These are phyloP conservation scores for Zygaena filipendulae DNA, from an alignment of 2,888 invertebrate genomes.

Conservation along the genomic window DNA sequence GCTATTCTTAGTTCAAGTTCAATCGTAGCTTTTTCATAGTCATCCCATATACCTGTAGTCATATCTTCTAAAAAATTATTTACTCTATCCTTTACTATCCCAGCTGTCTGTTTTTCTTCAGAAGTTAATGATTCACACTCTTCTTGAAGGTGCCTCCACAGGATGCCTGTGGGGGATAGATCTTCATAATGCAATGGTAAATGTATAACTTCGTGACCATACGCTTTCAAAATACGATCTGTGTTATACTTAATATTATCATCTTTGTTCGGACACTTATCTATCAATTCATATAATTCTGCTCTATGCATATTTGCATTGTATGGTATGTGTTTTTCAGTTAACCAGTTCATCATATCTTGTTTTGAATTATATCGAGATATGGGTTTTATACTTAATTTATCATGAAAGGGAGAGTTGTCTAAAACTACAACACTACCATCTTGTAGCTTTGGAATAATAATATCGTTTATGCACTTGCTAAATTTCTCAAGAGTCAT, in stretches of 20 bases:
- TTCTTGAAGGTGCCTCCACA: conserved; percentile 33
- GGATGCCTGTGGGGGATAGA: conserved; percentile 25
- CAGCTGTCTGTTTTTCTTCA: too few species aligned
- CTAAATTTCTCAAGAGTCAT: background rate
- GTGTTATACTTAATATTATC: conserved; percentile 17
- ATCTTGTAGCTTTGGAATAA: background rate
- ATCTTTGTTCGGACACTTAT: conserved; percentile 18
- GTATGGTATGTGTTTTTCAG: conserved; percentile 29
- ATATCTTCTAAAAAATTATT: conserved; percentile 5
- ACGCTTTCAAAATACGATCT: conserved; percentile 26
- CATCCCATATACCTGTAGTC: conserved; percentile 12
- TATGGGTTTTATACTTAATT: conserved; percentile 16
- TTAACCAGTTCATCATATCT: conserved; percentile 31
- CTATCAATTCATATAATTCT: conserved; percentile 29
- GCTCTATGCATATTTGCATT: conserved; percentile 27
- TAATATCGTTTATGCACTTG: background rate
- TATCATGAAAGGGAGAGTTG: conserved; percentile 2
- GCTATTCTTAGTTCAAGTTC: too few species aligned
- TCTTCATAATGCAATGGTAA: conserved; percentile 27
- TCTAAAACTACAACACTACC: background rate
- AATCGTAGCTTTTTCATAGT: conserved; percentile 17
- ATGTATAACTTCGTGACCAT: conserved; percentile 32
- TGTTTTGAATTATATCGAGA: conserved; percentile 29
- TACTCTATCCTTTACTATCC: conserved; percentile 1
- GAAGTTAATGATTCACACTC: too few species aligned